Conservation (phyloP, 2,797 vertebrate species). For the Pterois miles region DNA sequence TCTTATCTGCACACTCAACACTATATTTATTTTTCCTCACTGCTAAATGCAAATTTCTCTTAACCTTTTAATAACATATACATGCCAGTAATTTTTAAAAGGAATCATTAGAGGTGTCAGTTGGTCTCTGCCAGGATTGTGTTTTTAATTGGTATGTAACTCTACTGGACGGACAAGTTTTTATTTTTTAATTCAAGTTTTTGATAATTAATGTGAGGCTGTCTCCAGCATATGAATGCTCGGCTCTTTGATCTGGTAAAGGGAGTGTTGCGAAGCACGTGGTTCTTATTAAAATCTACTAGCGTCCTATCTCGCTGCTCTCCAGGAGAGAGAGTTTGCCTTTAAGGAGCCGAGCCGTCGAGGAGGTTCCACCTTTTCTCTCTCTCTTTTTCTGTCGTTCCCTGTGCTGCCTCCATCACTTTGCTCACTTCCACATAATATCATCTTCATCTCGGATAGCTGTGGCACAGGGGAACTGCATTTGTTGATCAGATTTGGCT, state of each 20-base stretch:
- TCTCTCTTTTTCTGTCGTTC: constrained; percentile 34
- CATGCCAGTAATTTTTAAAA: constrained; percentile 63
- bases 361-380: constrained; percentile 83
- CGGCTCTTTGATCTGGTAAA: constrained; percentile 61
- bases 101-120: constrained; percentile 65
- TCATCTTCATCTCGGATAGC: constrained; percentile 98
- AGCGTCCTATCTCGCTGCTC: constrained; percentile 40
- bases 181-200: constrained; percentile 60
- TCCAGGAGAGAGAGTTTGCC: constrained; percentile 68
- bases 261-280: constrained; percentile 45
- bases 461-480: constrained; percentile 91
- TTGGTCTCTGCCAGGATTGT: constrained; percentile 58
- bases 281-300: constrained; percentile 59
- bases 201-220: constrained; percentile 68
- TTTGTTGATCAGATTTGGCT: constrained; percentile 98
- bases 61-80: constrained; percentile 74
- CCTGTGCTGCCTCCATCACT: constrained; percentile 89
- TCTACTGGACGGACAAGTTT: constrained; percentile 48
- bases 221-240: constrained; percentile 63
- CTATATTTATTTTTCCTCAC: constrained; percentile 76
- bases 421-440: constrained; percentile 94
- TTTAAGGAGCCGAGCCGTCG: constrained; percentile 77
- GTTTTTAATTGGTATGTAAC: constrained; percentile 76
- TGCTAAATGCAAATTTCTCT: constrained; percentile 73
- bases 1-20: constrained; percentile 77